Evolutionary conservation across 2,888 invertebrate genomes (phyloP).

Genomic region (Erannis defoliaria): DNA sequence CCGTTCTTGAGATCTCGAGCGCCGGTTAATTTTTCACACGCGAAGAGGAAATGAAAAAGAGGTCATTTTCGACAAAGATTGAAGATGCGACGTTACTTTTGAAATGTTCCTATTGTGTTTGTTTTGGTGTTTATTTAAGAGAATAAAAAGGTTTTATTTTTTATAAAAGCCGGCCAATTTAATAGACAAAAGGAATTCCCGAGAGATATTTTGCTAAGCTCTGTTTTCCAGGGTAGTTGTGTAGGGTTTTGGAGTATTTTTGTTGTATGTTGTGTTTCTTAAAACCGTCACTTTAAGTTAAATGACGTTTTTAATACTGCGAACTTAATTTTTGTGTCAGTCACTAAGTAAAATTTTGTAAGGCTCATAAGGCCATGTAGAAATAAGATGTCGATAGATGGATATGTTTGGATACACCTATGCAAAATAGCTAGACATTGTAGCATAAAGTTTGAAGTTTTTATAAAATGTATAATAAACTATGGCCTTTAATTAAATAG

Average conservation of each 20-base stretch:
- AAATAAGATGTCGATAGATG: no score
- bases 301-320: no score
- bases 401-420: no score
- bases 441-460: no score
- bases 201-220: conserved; percentile 11
- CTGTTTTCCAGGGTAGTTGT: background rate
- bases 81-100: conserved; percentile 34
- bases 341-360: no score
- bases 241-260: conserved; percentile 1
- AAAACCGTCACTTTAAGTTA: no score
- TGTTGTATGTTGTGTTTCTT: no score
- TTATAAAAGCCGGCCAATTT: conserved; percentile 24
- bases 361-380: no score
- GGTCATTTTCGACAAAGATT: conserved; percentile 44
- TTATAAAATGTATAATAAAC: no score
- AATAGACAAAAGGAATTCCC: conserved; percentile 25
- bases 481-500: no score
- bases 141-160: conserved; percentile 28
- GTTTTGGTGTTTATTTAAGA: conserved; percentile 37
- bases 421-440: no score
- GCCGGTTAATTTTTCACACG: conserved; percentile 43
- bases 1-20: conserved; percentile 5
- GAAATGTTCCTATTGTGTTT: conserved; percentile 38
- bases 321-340: no score
- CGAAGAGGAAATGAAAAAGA: conserved; percentile 40